These are phyloP conservation scores for Cistogaster globosa DNA, from an alignment of 2,888 invertebrate species.

Conservation along the genomic window DNA sequence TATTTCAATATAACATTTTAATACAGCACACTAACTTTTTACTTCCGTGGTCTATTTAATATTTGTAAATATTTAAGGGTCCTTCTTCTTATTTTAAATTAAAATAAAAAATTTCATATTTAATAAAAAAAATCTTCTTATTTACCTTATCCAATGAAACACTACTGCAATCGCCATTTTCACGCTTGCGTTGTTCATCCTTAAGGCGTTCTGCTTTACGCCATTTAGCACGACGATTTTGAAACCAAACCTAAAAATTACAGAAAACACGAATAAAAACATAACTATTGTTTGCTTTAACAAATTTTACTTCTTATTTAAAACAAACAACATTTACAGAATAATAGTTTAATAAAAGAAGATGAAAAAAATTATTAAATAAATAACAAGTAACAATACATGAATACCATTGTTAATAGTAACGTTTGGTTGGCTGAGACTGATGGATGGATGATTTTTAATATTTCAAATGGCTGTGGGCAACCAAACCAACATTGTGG, in stretches of 20 bases:
- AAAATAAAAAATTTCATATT: background rate
- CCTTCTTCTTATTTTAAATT: background rate
- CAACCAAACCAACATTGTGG: conserved; percentile 35
- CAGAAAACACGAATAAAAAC: conserved; percentile 45
- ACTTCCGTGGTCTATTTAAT: too few relatives aligned
- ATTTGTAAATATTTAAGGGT: background rate
- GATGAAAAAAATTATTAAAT: conserved; percentile 24
- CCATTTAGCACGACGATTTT: conserved; percentile 96
- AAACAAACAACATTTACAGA: conserved; percentile 44
- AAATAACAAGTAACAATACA: conserved; percentile 20
- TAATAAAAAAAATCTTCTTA: background rate
- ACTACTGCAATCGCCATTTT: conserved; percentile 87
- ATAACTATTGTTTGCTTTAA: conserved; percentile 35
- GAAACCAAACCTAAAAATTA: conserved; percentile 93
- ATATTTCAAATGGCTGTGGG: conserved; percentile 35
- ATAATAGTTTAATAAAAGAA: conserved; percentile 35
- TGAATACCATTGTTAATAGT: conserved; percentile 3
- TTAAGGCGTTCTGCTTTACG: conserved; percentile 95
- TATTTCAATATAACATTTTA: too few relatives aligned
- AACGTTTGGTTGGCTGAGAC: background rate
- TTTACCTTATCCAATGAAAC: conserved; percentile 85
- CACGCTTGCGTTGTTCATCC: conserved; percentile 94
- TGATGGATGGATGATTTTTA: conserved; percentile 23
- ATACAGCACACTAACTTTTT: too few relatives aligned
- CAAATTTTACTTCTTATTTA: conserved; percentile 32